Conservation (phyloP, 2,888 invertebrate genomes). For the Drosophila tripunctata region DNA sequence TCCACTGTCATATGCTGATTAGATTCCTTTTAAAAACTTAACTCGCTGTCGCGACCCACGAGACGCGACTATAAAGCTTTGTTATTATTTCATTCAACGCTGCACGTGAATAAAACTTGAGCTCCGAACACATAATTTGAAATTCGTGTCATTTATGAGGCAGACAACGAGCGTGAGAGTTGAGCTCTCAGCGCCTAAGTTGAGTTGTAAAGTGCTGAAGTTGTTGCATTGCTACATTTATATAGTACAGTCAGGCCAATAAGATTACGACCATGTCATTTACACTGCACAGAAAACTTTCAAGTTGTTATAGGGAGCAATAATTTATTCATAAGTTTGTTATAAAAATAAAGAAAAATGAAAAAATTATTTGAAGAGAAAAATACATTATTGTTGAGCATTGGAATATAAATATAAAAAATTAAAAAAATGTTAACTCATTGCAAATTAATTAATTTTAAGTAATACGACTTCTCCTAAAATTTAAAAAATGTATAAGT, state of each 20-base stretch:
- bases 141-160: constrained; percentile 73
- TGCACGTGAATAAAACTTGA: constrained; percentile 47
- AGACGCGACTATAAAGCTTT: constrained; percentile 31
- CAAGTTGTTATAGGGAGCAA: background rate
- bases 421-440: too few relatives aligned
- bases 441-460: too few relatives aligned
- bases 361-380: too few relatives aligned
- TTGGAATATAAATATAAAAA: too few relatives aligned
- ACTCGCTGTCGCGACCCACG: constrained; percentile 8
- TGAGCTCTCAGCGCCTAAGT: constrained; percentile 41
- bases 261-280: constrained; percentile 15
- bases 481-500: too few relatives aligned
- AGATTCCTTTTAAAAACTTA: constrained; percentile 37
- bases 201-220: constrained; percentile 47
- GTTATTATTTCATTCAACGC: constrained; percentile 46
- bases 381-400: too few relatives aligned
- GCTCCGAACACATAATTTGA: constrained; percentile 63
- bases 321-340: background rate
- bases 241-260: constrained; percentile 35
- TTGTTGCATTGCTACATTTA: constrained; percentile 46
- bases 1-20: constrained; percentile 49
- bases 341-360: too few relatives aligned
- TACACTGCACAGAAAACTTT: constrained; percentile 22
- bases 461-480: too few relatives aligned
- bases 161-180: constrained; percentile 38